Base-by-base conservation (phyloP, 1,140 invertebrate species). In the Neodiprion pinetum region DNA sequence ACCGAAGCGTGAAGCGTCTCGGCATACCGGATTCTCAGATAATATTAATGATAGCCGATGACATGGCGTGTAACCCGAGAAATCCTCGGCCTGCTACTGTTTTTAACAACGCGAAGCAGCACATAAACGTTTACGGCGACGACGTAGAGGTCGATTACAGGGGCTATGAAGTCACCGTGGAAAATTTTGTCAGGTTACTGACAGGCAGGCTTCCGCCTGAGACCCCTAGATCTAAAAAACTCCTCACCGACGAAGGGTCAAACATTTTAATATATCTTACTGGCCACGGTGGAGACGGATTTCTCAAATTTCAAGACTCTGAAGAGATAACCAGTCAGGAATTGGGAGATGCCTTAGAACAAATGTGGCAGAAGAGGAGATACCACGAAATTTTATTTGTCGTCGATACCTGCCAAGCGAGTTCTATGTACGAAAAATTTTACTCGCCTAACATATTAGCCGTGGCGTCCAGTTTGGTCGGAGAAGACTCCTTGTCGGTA, bases 101-200 rank as follows among this genome's bases (percentile, higher is more conserved):
- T 8, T 99, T 98, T 83, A 99, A 99, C 84, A 99, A 99, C 90
- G 96, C 96, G 70, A 96, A 99, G 87, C 96, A 99, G 85, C 96
- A 98, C 83, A 98, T 99, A 66, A 99, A 99, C 90, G 97, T 99
- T 1, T 99, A 99, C 88, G 98, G 98, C 67, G 97, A 99, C 90
- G 98, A 99, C 91, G 97, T 99, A 12, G 98, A 99, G 91, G 98
- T 99, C 0, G 99, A 99, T 87, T 99, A 99, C 85, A 92, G 98
- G 80, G 98, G 98, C 14, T 99, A 99, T 90, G 98, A 99, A 89
- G 96, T 96, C 84, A 99, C 98, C 7, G 98, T 99, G 1, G 98
- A 99, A 89, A 99, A 99, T 86, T 99, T 99, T 90, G 97, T 99
- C 9, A 92, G 99, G 65, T 88, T 99, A 1, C 87, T 99, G 7